phyloP scores from a whole-genome alignment of 2,113 vertebrate genomes.

The Dicaeum eximium region DNA sequence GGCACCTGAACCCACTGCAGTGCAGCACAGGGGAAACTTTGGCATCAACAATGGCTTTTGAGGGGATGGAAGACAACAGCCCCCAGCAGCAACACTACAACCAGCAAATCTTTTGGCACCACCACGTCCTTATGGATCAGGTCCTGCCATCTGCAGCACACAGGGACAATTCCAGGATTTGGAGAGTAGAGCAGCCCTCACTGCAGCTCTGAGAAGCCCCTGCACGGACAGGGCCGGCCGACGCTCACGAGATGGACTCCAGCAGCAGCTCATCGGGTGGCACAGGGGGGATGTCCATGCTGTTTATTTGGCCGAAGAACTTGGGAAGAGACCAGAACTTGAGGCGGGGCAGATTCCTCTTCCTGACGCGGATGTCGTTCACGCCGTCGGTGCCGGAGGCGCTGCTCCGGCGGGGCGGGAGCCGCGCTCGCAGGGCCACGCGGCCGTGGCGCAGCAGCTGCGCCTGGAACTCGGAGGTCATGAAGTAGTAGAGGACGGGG shows the following conservation, averaged over 20 bases:
- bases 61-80: neutral
- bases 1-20: neutral
- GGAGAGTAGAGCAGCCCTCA: neutral
- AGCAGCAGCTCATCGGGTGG: neutral
- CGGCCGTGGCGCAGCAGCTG: constrained; percentile 67
- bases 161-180: neutral
- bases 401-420: constrained; percentile 54
- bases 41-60: fast-evolving
- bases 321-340: constrained; percentile 33
- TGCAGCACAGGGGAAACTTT: neutral
- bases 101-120: neutral
- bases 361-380: neutral
- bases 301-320: constrained; percentile 7
- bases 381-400: neutral
- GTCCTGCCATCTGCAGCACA: neutral
- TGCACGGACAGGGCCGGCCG: fast-evolving
- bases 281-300: neutral
- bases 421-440: constrained; percentile 11
- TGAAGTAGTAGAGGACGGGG: constrained; percentile 90
- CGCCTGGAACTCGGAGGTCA: constrained; percentile 83
- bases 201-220: too few relatives aligned
- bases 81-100: neutral
- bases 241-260: constrained; percentile 37
- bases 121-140: neutral
- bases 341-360: neutral